These are phyloP conservation scores for Acipenser transmontanus DNA, from an alignment of 2,797 vertebrate genomes.

Conservation along the genomic window DNA sequence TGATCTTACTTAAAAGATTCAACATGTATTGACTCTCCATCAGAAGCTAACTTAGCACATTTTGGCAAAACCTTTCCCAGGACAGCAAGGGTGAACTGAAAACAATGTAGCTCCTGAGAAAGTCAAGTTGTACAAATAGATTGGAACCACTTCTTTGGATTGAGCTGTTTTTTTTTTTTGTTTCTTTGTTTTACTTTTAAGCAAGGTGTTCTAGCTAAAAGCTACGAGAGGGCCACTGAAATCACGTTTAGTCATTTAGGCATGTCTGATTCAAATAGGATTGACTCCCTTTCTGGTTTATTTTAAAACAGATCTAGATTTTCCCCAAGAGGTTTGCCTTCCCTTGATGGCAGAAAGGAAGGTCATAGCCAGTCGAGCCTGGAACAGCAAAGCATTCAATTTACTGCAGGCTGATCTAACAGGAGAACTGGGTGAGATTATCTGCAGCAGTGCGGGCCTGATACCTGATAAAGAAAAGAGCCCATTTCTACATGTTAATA, in stretches of 20 bases:
- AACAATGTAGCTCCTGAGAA: too few species aligned
- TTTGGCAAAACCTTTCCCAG: too few species aligned
- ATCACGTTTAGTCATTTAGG: too few species aligned
- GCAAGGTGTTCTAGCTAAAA: too few species aligned
- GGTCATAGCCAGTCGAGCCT: constrained; percentile 38
- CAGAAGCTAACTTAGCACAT: background rate
- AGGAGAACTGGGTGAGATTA: constrained; percentile 54
- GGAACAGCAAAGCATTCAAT: constrained; percentile 46
- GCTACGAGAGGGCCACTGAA: too few species aligned
- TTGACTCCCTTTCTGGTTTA: constrained; percentile 21
- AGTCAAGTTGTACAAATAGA: too few species aligned
- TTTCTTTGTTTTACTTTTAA: too few species aligned
- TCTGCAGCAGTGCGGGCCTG: constrained; percentile 33
- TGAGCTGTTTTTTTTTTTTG: too few species aligned
- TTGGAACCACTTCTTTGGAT: too few species aligned
- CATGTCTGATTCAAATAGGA: background rate
- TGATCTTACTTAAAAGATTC: background rate
- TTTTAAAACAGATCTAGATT: constrained; percentile 13
- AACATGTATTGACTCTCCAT: background rate
- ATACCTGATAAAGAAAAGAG: constrained; percentile 27
- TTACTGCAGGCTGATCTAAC: constrained; percentile 66
- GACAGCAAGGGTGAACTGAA: too few species aligned
- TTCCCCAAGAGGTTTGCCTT: constrained; percentile 10
- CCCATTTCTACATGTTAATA: background rate
- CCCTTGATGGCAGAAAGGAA: constrained; percentile 16